These are phyloP conservation scores for Zygothrica quintamaculata DNA, from an alignment of 2,888 invertebrate genomes.

Conservation along the genomic window DNA sequence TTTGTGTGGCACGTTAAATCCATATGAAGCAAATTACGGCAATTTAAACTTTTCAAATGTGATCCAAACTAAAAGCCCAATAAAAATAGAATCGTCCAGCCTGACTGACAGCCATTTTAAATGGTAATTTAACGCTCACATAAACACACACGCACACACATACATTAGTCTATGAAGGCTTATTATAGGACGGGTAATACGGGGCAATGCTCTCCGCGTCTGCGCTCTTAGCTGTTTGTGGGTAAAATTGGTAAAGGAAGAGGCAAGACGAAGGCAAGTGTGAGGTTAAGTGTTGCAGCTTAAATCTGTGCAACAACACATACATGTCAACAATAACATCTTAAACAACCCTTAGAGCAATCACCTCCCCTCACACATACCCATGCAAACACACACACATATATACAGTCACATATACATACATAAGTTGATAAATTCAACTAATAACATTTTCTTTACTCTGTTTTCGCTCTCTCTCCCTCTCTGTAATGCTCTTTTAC, in stretches of 20 bases:
- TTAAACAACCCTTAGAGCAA: constrained; percentile 59
- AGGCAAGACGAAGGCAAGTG: constrained; percentile 67
- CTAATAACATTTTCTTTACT: constrained; percentile 57
- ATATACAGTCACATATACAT: constrained; percentile 2
- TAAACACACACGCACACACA: constrained; percentile 27
- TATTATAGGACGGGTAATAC: neutral
- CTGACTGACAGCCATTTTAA: constrained; percentile 82
- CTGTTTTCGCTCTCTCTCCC: constrained; percentile 27
- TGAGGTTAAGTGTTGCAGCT: constrained; percentile 78
- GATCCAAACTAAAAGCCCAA: constrained; percentile 79
- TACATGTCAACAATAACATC: constrained; percentile 16
- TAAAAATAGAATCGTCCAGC: constrained; percentile 73
- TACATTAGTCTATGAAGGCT: constrained; percentile 4
- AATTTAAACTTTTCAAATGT: constrained; percentile 76
- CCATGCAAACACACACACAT: constrained; percentile 6
- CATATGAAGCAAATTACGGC: constrained; percentile 64
- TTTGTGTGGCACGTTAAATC: constrained; percentile 24
- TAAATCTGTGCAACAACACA: constrained; percentile 67
- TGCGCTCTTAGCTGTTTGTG: constrained; percentile 61
- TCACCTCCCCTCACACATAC: constrained; percentile 24
- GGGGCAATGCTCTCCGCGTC: constrained; percentile 68
- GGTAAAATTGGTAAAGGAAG: constrained; percentile 16
- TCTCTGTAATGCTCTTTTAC: constrained; percentile 31
- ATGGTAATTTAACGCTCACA: constrained; percentile 75
- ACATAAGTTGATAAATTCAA: constrained; percentile 55